Base-by-base conservation (phyloP, 2,797 vertebrate species). In the Sebastes iracundus region DNA sequence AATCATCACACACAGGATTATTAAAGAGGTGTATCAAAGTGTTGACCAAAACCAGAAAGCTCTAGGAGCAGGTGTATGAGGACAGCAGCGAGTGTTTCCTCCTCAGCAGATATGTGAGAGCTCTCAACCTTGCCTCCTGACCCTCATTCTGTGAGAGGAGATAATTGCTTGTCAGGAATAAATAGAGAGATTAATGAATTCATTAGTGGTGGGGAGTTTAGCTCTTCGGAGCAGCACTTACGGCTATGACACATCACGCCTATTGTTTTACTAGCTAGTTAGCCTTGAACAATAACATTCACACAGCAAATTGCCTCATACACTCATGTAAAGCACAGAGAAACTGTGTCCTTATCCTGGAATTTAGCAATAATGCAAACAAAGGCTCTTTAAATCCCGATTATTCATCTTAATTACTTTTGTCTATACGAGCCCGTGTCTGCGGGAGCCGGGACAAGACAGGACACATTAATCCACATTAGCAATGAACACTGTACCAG, bases 321-420 rank as follows among this genome's bases (percentile, higher is more conserved):
- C 70, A 14, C 82, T 85, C 77, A 20, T 83, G 85, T 88, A 91
- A 88, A 84, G 12, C 80, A 52, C 71, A 73, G 71, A 88, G 68
- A 91, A 88, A 80, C 58, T 22, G 63, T 46, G 80, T 88, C 92
- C 94, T 96, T 96, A 96, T 97, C 87, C 82, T 4, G 12, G 81
- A 90, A 83, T 89, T 87, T 80, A 81, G 87, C 96, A 95, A 94
- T 93, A 7, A 80, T 93, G 94, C 94, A 94, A 95, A 97, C 89
- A 95, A 96, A 96, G 96, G 94, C 93, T 92, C 94, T 94, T 94
- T 91, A 95, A 92, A 94, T 92, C 90, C 88, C 70, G 89, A 95
- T 96, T 95, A 97, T 97, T 97, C 96, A 97, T 97, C 96, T 97
- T 97, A 96, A 98, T 97, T 97, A 97, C 95, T 95, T 95, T 93